A percentile compares a stretch with the other conserved stretches of the same genome.
Conservation (phyloP, 2,113 vertebrate species). For the Channa argus region DNA sequence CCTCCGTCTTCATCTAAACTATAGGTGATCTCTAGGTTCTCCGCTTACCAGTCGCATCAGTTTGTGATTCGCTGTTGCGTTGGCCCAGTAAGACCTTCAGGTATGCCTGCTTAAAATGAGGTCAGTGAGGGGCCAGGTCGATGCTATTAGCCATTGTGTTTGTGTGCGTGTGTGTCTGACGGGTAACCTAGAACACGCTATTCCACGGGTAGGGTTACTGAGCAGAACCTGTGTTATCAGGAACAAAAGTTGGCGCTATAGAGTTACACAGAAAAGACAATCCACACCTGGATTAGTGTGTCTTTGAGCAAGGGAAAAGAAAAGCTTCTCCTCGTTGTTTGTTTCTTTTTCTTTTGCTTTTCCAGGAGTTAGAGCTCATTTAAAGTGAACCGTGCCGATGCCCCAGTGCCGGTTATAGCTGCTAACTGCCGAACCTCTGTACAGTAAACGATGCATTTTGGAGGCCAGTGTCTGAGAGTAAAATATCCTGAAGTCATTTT, state of each 20-base stretch:
- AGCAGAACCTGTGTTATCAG: slow-evolving; percentile 59
- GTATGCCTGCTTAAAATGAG: slow-evolving; percentile 52
- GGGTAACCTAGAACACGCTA: slow-evolving; percentile 66
- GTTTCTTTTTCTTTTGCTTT: slow-evolving; percentile 19
- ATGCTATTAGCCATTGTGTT: slow-evolving; percentile 35
- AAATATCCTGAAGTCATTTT: too few relatives aligned
- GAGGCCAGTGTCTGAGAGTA: too few relatives aligned
- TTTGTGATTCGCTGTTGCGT: slow-evolving; percentile 5
- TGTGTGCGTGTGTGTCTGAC: slow-evolving; percentile 31
- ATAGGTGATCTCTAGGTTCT: slow-evolving; percentile 22
- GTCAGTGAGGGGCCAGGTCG: slow-evolving; percentile 59
- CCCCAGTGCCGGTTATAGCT: not conserved
- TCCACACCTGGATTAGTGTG: slow-evolving; percentile 44
- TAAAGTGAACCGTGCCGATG: not conserved
- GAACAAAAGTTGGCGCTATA: slow-evolving; percentile 55
- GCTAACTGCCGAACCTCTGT: too few relatives aligned
- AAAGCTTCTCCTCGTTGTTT: not conserved
- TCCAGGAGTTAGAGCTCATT: slow-evolving; percentile 1
- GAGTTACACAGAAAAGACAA: slow-evolving; percentile 67
- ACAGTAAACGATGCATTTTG: too few relatives aligned
- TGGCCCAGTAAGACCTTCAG: slow-evolving; percentile 34
- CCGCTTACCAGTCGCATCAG: slow-evolving; percentile 11
- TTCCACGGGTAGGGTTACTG: slow-evolving; percentile 58
- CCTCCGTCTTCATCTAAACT: slow-evolving; percentile 13
- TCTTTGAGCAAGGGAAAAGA: slow-evolving; percentile 41